Base-by-base conservation (phyloP, 2,113 vertebrate genomes). In the Proteles cristata region DNA sequence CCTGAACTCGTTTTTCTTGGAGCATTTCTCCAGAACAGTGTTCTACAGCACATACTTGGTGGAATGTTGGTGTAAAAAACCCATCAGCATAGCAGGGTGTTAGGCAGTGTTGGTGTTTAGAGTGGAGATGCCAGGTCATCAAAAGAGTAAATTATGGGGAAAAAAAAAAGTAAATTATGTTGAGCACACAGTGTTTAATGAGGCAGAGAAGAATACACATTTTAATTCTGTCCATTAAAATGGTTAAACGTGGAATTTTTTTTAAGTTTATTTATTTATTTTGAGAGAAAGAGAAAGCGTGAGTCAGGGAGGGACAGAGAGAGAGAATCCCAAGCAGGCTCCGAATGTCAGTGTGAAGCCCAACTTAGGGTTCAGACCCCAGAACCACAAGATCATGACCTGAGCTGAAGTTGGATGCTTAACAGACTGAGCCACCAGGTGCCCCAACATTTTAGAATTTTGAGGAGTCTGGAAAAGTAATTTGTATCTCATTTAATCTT, bases 221-320 rank as follows among this genome's bases (percentile, higher is more conserved):
- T 84, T 91, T 63, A 87, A 86, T 50, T 92, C 63, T 93, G 88
- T 74, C 66, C 88, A 39, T 84, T 53, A 90, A 90, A 93, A 63
- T 93, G 11, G 19, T 45, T 91, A 85, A 90, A 96, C 48, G 77
- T 89, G 28, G n/a, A 85, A 48, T 61, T 61, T 61, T 61, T 55
- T 61, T 61, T 23, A 61, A 21, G 58, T 61, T 61, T 58, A 23
- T 61, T 21, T 61, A 23, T 61, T 61, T 61, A 61, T 61, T 23
- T 61, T 61, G 58, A 61, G 58, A 61, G 58, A 25, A 23, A 61
- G 21, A 61, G 58, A 25, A 61, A 61, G 58, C 58, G 9, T 61
- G 58, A 61, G 58, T 61, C 58, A 61, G 58, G 21, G 58, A 61
- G 58, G 58, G 58, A 8, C 58, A 61, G 58, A 61, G 58, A 61